These are phyloP conservation scores for Chaetodon trifasciatus DNA, from an alignment of 2,797 vertebrate species.

Conservation along the genomic window DNA sequence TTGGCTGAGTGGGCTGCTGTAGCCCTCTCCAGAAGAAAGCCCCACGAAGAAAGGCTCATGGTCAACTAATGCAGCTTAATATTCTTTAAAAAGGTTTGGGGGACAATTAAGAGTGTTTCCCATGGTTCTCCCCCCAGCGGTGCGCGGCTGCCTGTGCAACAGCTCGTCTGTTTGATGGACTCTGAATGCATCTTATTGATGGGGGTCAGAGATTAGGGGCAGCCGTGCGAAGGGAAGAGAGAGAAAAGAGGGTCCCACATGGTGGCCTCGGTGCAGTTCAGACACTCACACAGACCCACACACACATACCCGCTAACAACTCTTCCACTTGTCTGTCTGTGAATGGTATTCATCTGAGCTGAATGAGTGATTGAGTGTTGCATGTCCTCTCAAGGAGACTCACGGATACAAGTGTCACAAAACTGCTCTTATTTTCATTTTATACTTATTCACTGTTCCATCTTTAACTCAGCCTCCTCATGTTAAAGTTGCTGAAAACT, in stretches of 20 bases:
- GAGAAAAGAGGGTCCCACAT: conserved; percentile 77
- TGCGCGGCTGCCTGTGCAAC: conserved; percentile 81
- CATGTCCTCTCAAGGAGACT: conserved; percentile 48
- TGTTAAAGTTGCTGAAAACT: conserved; percentile 8
- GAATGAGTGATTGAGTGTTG: conserved; percentile 64
- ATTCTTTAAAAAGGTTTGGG: conserved; percentile 87
- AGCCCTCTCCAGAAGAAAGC: conserved; percentile 83
- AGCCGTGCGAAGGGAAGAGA: conserved; percentile 73
- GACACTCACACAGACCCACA: conserved; percentile 42
- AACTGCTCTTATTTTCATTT: conserved; percentile 5
- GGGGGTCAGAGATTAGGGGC: conserved; percentile 88
- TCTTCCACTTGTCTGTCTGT: conserved; percentile 85
- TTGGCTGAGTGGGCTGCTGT: conserved; percentile 86
- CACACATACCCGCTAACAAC: conserved; percentile 71
- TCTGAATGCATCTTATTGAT: conserved; percentile 89
- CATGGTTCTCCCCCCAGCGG: conserved; percentile 84
- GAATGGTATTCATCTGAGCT: conserved; percentile 77
- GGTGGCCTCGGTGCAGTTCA: conserved; percentile 69
- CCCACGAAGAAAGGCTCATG: conserved; percentile 83
- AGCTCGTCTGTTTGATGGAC: conserved; percentile 85
- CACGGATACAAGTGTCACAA: conserved; percentile 4
- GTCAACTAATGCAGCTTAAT: conserved; percentile 90
- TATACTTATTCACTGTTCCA: not conserved
- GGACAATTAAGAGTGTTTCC: conserved; percentile 89
- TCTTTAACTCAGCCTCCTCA: not conserved